These are phyloP conservation scores for Porites evermanni DNA, from an alignment of 92 coral and sea anemone genomes.

Conservation along the genomic window DNA sequence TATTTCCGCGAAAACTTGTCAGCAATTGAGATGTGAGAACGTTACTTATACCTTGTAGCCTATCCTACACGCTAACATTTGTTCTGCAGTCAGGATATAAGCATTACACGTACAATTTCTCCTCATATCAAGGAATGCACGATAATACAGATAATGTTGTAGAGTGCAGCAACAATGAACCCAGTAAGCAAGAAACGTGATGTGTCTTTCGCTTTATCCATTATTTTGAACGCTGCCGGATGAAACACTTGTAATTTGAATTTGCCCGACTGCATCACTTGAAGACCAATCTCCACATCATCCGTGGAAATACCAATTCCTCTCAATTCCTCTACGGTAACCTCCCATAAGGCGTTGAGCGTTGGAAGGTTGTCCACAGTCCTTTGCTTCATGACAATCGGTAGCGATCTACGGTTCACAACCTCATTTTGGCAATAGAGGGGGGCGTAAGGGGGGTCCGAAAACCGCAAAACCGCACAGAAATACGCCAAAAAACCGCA, in stretches of 20 bases:
- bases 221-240: slow-evolving; percentile 22
- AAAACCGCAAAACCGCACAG: too few species aligned
- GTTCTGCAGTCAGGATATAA: neutral
- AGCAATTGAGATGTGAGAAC: neutral
- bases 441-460: too few species aligned
- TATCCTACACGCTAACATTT: neutral
- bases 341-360: slow-evolving; percentile 10
- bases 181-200: slow-evolving; percentile 11
- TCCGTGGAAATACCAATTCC: slow-evolving; percentile 13
- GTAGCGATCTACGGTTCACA: slow-evolving; percentile 30
- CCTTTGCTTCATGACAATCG: slow-evolving; percentile 25
- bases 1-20: neutral
- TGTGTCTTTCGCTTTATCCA: slow-evolving; percentile 25
- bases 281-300: neutral
- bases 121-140: slow-evolving; percentile 18
- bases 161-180: slow-evolving; percentile 9
- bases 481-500: too few species aligned
- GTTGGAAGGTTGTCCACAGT: slow-evolving; percentile 9
- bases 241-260: slow-evolving; percentile 31
- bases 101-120: neutral
- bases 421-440: slow-evolving; percentile 24
- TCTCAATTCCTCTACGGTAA: slow-evolving; percentile 1
- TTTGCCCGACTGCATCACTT: neutral
- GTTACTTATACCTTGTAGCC: neutral
- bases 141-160: slow-evolving; percentile 11